Percentiles rank a stretch among this genome's conserved stretches.
Conservation (phyloP, 1,140 invertebrate species). For the Achroia grisella region DNA sequence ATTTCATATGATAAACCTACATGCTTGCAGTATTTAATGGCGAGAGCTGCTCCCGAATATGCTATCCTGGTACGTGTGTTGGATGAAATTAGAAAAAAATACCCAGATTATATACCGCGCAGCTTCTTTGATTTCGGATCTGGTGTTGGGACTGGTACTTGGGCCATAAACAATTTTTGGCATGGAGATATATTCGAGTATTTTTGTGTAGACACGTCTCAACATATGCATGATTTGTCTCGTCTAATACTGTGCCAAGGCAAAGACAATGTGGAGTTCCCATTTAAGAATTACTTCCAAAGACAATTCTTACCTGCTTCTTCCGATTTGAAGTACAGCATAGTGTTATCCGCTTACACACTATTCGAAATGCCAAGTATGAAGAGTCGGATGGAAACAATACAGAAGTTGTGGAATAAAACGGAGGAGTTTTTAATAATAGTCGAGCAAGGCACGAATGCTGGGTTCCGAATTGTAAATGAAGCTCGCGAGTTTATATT, state of each 20-base stretch:
- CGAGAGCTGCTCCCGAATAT: conserved; percentile 83
- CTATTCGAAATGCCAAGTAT: conserved; percentile 85
- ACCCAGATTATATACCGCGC: conserved; percentile 81
- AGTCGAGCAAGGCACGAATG: conserved; percentile 87
- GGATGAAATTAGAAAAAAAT: conserved; percentile 79
- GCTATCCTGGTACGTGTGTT: conserved; percentile 82
- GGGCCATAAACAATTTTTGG: conserved; percentile 86
- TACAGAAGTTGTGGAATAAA: conserved; percentile 90
- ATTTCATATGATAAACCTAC: conserved; percentile 79
- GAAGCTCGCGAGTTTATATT: conserved; percentile 85
- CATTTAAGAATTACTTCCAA: conserved; percentile 79
- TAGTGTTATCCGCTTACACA: conserved; percentile 87
- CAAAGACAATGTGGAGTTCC: conserved; percentile 73
- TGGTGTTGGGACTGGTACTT: conserved; percentile 87
- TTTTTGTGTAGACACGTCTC: conserved; percentile 86
- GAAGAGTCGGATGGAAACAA: conserved; percentile 78
- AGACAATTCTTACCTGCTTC: conserved; percentile 86
- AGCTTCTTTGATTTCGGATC: conserved; percentile 94
- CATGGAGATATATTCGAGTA: conserved; percentile 82
- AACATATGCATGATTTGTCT: conserved; percentile 86
- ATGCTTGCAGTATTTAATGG: conserved; percentile 80
- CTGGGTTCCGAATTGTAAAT: conserved; percentile 84
- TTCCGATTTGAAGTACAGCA: conserved; percentile 77
- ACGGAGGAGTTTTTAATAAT: conserved; percentile 88
- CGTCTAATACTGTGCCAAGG: conserved; percentile 80